Base-by-base conservation (phyloP, 2,888 invertebrate species). In the Aspidiotus rigidus region DNA sequence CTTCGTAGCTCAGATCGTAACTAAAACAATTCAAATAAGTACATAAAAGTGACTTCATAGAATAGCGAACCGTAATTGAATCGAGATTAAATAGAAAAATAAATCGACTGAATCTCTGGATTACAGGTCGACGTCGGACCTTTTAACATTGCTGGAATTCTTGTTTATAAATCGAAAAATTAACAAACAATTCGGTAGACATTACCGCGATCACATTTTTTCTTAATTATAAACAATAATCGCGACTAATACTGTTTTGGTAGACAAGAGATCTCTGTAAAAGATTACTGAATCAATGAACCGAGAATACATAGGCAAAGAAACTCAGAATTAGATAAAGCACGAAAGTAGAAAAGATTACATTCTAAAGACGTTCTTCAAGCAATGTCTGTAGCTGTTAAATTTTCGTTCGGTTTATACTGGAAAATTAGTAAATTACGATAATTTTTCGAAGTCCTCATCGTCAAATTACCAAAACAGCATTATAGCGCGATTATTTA, bases 1-100 rank as follows among this genome's bases (percentile, higher is more conserved):
- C 92, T 76, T 93, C 90, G 75, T 88, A 87, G 0, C 87, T 86
- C 55, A 94, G 79, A 6, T 90, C 90, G 76, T 93, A 93, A 64
- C 93, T 93, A 17, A n/a, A 56, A 16, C 10, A 28, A 28, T 28
- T 28, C 28, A 28, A 28, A 28, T 28, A 28, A 28, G 28, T 28
- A 28, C 28, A 28, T 28, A 28, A 28, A n/a, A 28, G 28, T 28
- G 28, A 28, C 28, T 28, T 28, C 28, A 28, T 28, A 28, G 5
- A 28, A 28, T 28, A 28, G 28, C 28, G 28, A 28, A 28, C 28
- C 28, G 28, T 28, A 28, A 28, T 28, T 28, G 5, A 28, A 28
- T 28, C 28, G 5, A 1, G 28, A 28, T 28, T 28, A 28, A 28
- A 28, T 28, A 28, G 28, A 28, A 28, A 28, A 28, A 28, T 3